These are phyloP conservation scores for Palloptera scutellata DNA, from an alignment of 2,888 invertebrate species.

Conservation along the genomic window DNA sequence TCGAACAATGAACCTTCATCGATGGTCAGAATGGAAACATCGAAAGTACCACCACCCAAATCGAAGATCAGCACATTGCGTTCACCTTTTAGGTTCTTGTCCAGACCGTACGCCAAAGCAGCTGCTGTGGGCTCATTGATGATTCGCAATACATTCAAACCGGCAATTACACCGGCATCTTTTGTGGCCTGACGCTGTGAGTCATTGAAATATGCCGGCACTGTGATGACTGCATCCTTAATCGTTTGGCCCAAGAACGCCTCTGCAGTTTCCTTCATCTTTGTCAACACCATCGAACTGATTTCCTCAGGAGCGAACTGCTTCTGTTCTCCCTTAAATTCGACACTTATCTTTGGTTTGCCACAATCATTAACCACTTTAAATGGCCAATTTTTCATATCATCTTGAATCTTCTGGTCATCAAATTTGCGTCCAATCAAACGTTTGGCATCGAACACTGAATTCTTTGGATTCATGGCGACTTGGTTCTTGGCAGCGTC, in stretches of 20 bases:
- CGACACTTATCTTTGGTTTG: constrained; percentile 82
- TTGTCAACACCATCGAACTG: constrained; percentile 89
- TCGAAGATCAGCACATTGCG: constrained; percentile 77
- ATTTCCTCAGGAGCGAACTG: constrained; percentile 90
- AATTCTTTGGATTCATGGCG: constrained; percentile 88
- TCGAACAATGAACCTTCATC: constrained; percentile 89
- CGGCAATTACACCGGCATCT: constrained; percentile 89
- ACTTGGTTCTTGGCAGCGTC: constrained; percentile 86
- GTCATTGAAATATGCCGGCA: constrained; percentile 90
- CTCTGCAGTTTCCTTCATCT: constrained; percentile 93
- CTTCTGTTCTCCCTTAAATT: constrained; percentile 89
- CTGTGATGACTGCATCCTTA: constrained; percentile 86
- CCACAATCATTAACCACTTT: constrained; percentile 82
- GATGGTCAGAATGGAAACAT: constrained; percentile 93
- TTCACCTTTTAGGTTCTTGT: constrained; percentile 83
- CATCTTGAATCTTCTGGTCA: constrained; percentile 86
- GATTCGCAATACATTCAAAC: constrained; percentile 88
- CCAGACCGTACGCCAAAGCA: constrained; percentile 90
- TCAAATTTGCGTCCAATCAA: constrained; percentile 90
- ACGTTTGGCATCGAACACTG: constrained; percentile 92
- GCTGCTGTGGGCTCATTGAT: constrained; percentile 93
- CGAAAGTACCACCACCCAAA: constrained; percentile 85
- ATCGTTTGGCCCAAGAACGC: constrained; percentile 85
- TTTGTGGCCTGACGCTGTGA: constrained; percentile 92
- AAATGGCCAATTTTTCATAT: constrained; percentile 95